A percentile compares a stretch with the other conserved stretches of the same genome.
These are phyloP conservation scores for Oxygymnocypris stewartii DNA, from an alignment of 2,113 vertebrate genomes.

Conservation along the genomic window DNA sequence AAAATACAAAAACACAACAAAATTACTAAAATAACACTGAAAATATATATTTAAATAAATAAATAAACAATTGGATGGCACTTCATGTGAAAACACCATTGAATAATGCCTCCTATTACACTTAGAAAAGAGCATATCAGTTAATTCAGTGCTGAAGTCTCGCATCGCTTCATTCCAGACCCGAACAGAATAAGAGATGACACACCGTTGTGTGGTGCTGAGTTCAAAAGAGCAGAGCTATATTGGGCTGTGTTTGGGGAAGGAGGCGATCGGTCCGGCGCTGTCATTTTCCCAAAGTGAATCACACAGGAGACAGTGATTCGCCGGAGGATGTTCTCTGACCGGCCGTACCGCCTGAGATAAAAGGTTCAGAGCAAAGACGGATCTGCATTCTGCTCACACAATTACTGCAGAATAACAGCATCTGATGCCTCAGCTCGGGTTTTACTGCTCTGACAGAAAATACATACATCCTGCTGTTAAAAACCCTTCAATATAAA, in stretches of 20 bases:
- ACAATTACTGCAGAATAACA: background rate
- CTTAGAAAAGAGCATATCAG: background rate
- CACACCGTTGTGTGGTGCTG: background rate
- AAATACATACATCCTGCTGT: background rate
- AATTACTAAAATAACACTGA: no score
- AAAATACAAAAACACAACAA: no score
- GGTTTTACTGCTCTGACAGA: background rate
- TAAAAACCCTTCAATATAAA: background rate
- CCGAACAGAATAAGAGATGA: background rate
- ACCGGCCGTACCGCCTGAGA: background rate
- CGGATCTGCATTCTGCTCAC: background rate
- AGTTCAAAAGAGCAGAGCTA: slow-evolving; percentile 26
- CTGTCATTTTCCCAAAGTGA: slow-evolving; percentile 8
- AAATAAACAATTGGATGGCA: no score
- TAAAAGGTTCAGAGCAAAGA: background rate
- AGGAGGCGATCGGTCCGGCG: background rate
- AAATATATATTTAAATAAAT: no score
- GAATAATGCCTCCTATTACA: no score
- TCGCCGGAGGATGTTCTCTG: background rate
- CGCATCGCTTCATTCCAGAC: background rate
- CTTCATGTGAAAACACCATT: no score
- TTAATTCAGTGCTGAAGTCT: background rate
- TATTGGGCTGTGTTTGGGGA: slow-evolving; percentile 11
- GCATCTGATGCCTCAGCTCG: background rate
- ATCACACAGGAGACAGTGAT: background rate